Base-by-base conservation (phyloP, 2,113 vertebrate genomes). In the Riparia riparia region DNA sequence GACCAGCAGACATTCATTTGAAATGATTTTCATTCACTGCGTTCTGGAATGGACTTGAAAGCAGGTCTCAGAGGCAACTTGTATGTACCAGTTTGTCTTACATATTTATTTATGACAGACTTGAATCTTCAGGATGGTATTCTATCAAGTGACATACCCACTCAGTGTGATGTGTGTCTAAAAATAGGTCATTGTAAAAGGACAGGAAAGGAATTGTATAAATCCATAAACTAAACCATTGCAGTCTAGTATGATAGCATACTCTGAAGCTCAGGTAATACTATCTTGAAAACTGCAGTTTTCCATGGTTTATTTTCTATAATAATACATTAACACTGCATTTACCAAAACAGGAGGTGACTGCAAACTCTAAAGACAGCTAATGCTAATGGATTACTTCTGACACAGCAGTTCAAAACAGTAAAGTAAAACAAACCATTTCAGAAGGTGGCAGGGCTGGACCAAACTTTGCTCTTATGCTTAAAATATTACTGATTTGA, bases 1-100 rank as follows among this genome's bases (percentile, higher is more conserved):
- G 80, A 97, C 97, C 97, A 96, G 96, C 91, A 96, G 97, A 96
- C 96, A 60, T 96, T 97, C 97, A 98, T 98, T 96, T 97, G 95
- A 97, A 96, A 97, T 98, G 95, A 98, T 97, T 96, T 97, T 96
- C 94, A 96, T 94, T 95, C 95, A 66, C 81, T 94, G 81, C 82
- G 37, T 96, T 96, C 92, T 92, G 83, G 96, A 97, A 97, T 95
- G 95, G 97, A 97, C 94, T 95, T 97, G 97, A 96, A 97, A 97
- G 96, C 97, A 96, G 97, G 97, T 97, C 97, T 97, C 94, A 97
- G 92, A 98, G 97, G 97, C 97, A 98, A 97, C 95, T 96, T 96
- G 94, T 85, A 86, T 70, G 69, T 95, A 98, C 97, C 97, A 97
- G 97, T 97, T 97, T 95, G 97, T 93, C 93, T 94, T 93, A 84